phyloP scores from a whole-genome alignment of 1,140 invertebrate species.

The Drosophila mauritiana region DNA sequence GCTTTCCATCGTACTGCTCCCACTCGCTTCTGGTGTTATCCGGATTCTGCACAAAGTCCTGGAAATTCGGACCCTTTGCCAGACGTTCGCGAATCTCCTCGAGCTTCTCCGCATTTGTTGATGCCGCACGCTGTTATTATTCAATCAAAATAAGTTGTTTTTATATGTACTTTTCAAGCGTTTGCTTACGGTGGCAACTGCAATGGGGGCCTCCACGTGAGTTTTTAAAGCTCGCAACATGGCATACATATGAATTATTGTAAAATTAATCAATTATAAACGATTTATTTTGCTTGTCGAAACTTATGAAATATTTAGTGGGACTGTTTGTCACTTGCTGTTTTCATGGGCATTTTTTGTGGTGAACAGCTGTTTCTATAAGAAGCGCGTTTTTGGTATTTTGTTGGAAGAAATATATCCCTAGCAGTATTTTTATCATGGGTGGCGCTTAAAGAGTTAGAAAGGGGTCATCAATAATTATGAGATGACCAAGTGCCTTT shows the following conservation, averaged over 20 bases:
- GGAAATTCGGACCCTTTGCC: conserved; percentile 87
- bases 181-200: conserved; percentile 18
- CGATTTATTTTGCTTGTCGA: conserved; percentile 31
- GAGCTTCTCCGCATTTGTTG: conserved; percentile 77
- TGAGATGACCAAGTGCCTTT: too few relatives aligned
- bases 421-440: neutral
- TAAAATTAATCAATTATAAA: conserved; percentile 2
- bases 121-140: conserved; percentile 50
- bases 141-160: neutral
- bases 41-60: conserved; percentile 87
- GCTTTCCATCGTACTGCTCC: conserved; percentile 90
- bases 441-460: neutral
- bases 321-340: neutral
- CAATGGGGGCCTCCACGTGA: conserved; percentile 21
- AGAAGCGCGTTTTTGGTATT: neutral
- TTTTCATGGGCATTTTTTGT: neutral
- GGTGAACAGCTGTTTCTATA: neutral
- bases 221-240: conserved; percentile 26
- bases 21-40: conserved; percentile 86
- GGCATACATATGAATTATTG: neutral
- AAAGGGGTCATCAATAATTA: too few relatives aligned
- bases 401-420: neutral
- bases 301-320: conserved; percentile 43
- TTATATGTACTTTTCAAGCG: neutral
- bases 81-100: conserved; percentile 87